Conservation (phyloP, 2,888 invertebrate species). For the Sinohyriopsis cumingii region DNA sequence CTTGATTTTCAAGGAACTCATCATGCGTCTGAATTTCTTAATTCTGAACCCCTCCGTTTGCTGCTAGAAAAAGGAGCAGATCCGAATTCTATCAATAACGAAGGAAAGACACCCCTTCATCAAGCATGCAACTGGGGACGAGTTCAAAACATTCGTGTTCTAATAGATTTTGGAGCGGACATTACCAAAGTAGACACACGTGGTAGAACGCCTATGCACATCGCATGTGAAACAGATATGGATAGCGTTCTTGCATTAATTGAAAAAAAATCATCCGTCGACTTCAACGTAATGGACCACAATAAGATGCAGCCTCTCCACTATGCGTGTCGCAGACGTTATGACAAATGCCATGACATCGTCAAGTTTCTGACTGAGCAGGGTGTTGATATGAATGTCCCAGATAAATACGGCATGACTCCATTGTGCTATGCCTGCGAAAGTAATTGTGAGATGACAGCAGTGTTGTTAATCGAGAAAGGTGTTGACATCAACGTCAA, state of each 20-base stretch:
- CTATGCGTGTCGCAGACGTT: constrained; percentile 7
- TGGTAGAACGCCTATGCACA: constrained; percentile 7
- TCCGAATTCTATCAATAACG: constrained; percentile 8
- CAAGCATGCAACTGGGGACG: constrained; percentile 8
- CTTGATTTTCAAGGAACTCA: constrained; percentile 6
- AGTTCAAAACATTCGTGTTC: constrained; percentile 1
- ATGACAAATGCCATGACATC: constrained; percentile 1
- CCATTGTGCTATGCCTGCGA: constrained; percentile 13
- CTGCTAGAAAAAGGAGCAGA: constrained; percentile 6
- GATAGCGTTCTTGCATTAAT: not conserved
- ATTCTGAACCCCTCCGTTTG: constrained; percentile 4
- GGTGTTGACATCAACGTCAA: constrained; percentile 7
- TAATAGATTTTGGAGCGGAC: constrained; percentile 5
- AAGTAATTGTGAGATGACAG: not conserved
- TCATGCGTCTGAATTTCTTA: constrained; percentile 4
- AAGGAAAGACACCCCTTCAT: constrained; percentile 6
- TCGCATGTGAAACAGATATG: not conserved
- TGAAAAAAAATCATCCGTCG: not conserved
- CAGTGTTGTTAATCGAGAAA: constrained; percentile 6
- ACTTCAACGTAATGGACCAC: constrained; percentile 4
- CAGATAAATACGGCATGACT: constrained; percentile 8
- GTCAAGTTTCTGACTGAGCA: constrained; percentile 4
- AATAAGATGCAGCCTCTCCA: constrained; percentile 11
- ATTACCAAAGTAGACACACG: not conserved
- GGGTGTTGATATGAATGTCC: constrained; percentile 9